These are phyloP conservation scores for Delia radicum DNA, from an alignment of 1,140 invertebrate genomes.

Conservation along the genomic window DNA sequence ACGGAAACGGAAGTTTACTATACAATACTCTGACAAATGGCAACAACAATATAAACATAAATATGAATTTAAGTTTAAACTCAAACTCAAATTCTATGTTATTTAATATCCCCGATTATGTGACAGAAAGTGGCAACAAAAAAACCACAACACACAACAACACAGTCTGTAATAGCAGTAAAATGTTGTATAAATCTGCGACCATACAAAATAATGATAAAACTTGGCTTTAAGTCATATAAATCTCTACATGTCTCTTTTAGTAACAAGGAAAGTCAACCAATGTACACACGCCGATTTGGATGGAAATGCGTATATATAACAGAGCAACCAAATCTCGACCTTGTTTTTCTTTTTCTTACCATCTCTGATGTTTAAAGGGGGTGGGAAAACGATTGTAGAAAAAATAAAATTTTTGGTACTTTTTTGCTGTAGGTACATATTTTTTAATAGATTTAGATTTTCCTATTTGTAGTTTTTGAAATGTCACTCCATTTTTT, in stretches of 20 bases:
- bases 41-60: not conserved
- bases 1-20: slow-evolving; percentile 16
- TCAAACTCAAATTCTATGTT: slow-evolving; percentile 1
- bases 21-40: slow-evolving; percentile 37
- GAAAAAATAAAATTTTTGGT: too few relatives aligned
- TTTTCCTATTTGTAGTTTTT: too few relatives aligned
- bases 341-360: too few relatives aligned
- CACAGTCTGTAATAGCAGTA: slow-evolving; percentile 1
- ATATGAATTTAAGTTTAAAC: not conserved
- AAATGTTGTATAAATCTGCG: not conserved
- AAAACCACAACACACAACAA: not conserved
- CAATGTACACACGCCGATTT: too few relatives aligned
- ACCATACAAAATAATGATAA: slow-evolving; percentile 35
- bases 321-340: too few relatives aligned
- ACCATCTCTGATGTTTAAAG: too few relatives aligned
- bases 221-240: slow-evolving; percentile 44
- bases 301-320: too few relatives aligned
- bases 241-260: not conserved
- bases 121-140: not conserved
- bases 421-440: too few relatives aligned
- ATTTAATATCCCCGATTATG: not conserved
- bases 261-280: too few relatives aligned
- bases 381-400: too few relatives aligned
- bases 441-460: too few relatives aligned
- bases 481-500: too few relatives aligned